These are phyloP conservation scores for Darevskia nairensis DNA, from an alignment of 2,797 vertebrate species.

Conservation along the genomic window DNA sequence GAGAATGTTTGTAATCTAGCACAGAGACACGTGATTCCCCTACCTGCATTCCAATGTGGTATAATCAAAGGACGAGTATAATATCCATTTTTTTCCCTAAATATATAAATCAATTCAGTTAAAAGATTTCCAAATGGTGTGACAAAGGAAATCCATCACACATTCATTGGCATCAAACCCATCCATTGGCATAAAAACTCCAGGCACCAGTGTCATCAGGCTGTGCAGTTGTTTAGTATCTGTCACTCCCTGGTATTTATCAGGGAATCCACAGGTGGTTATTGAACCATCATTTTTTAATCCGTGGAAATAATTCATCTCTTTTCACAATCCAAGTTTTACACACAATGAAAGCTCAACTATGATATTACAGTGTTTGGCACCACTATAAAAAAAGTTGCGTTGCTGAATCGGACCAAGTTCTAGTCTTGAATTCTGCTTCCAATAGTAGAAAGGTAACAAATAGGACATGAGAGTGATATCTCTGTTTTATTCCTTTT, in stretches of 20 bases:
- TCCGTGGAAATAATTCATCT: background rate
- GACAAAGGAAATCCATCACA: background rate
- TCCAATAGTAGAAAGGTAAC: background rate
- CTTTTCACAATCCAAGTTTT: accelerated
- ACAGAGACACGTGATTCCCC: too few relatives aligned
- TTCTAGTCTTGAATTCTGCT: background rate
- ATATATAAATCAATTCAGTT: background rate
- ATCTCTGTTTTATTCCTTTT: too few relatives aligned
- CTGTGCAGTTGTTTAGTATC: background rate
- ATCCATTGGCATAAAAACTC: background rate
- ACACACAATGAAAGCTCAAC: background rate
- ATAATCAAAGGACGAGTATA: background rate
- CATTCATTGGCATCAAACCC: background rate
- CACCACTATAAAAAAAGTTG: background rate
- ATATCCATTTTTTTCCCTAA: background rate
- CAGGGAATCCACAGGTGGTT: background rate
- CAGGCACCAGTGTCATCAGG: background rate
- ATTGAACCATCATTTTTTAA: background rate
- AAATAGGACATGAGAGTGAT: background rate
- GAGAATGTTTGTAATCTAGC: background rate
- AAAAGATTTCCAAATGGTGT: background rate
- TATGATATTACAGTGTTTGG: background rate
- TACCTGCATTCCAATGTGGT: background rate
- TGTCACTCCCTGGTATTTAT: background rate
- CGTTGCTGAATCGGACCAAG: background rate